Percentiles rank a stretch among this genome's conserved stretches.
phyloP scores from a whole-genome alignment of 1,140 invertebrate genomes.

The Caerostris darwini region DNA sequence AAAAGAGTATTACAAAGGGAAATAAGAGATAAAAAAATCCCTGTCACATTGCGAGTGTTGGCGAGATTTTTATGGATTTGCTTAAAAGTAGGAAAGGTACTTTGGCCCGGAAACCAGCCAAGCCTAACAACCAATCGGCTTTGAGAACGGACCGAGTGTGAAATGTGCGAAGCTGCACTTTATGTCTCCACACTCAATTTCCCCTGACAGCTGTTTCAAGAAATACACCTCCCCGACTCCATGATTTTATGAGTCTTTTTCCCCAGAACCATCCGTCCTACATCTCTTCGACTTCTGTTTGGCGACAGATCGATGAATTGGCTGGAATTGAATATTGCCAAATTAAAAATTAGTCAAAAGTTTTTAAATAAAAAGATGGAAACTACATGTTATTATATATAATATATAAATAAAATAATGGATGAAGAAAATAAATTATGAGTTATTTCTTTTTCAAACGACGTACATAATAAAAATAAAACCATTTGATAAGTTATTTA shows the following conservation, averaged over 20 bases:
- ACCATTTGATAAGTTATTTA: too few relatives aligned
- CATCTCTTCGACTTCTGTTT: constrained; percentile 5
- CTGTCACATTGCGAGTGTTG: constrained; percentile 73
- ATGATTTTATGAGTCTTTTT: constrained; percentile 77
- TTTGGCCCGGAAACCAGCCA: constrained; percentile 67
- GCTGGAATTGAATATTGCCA: background rate
- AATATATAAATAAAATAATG: too few relatives aligned
- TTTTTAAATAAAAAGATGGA: background rate
- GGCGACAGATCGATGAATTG: constrained; percentile 60
- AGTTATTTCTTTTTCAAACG: too few relatives aligned
- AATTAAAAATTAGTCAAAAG: background rate
- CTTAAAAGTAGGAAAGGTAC: constrained; percentile 77
- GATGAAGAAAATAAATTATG: too few relatives aligned
- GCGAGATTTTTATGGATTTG: constrained; percentile 78
- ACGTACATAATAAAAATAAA: too few relatives aligned
- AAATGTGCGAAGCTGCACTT: constrained; percentile 76
- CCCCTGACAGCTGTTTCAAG: constrained; percentile 77
- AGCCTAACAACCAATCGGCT: constrained; percentile 77
- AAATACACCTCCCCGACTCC: constrained; percentile 75
- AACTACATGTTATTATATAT: too few relatives aligned
- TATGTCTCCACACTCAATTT: constrained; percentile 78
- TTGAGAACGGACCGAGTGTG: constrained; percentile 75
- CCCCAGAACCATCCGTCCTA: background rate
- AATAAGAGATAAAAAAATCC: constrained; percentile 37
- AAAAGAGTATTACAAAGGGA: constrained; percentile 25